Conservation (phyloP, 2,797 vertebrate species). For the Nyctalus aviator region DNA sequence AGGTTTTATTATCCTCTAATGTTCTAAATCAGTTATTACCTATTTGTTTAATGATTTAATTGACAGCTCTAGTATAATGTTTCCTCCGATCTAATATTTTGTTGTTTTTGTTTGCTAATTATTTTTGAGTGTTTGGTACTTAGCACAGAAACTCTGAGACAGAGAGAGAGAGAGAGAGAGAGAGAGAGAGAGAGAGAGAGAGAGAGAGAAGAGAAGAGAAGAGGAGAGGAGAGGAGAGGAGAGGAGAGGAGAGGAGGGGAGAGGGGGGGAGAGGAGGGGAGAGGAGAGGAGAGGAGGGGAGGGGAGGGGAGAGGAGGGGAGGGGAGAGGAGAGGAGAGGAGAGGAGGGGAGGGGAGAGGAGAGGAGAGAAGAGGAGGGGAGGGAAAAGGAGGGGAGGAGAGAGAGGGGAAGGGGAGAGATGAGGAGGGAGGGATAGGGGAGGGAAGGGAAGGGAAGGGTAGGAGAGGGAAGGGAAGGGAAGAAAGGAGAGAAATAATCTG, state of each 20-base stretch:
- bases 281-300: rapidly evolving
- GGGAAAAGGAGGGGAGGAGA: not conserved
- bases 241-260: no score
- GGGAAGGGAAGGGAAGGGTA: no score
- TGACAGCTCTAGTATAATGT: not conserved
- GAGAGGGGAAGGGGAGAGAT: no score
- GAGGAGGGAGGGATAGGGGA: no score
- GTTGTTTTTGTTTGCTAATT: not conserved
- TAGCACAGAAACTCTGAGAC: not conserved
- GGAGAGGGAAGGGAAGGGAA: not conserved
- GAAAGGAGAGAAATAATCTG: not conserved
- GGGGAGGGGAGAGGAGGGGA: rapidly evolving
- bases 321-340: no score
- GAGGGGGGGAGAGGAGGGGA: rapidly evolving
- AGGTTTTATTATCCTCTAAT: not conserved
- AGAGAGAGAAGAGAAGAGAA: not conserved
- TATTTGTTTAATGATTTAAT: not conserved
- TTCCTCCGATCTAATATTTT: not conserved
- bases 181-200: not conserved
- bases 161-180: not conserved
- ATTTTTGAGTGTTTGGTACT: not conserved
- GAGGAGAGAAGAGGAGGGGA: no score
- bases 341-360: no score
- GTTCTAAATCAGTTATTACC: not conserved
- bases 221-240: no score